phyloP scores from a whole-genome alignment of 2,888 invertebrate genomes.

The Capitulum mitella region DNA sequence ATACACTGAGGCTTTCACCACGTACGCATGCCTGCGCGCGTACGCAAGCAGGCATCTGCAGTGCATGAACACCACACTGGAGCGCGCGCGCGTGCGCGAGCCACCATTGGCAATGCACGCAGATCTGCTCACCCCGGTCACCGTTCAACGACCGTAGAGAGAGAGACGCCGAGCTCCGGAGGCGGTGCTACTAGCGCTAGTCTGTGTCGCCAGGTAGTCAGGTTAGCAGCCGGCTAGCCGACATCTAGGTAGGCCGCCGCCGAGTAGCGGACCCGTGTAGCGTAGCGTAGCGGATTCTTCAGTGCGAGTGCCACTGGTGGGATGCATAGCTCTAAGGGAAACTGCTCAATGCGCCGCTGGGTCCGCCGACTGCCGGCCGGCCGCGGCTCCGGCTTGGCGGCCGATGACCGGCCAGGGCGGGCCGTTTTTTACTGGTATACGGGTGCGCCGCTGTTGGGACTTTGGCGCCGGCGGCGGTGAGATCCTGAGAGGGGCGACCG shows the following conservation, averaged over 20 bases:
- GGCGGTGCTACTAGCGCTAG: not conserved
- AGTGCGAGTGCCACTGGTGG: not conserved
- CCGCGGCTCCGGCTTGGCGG: not conserved
- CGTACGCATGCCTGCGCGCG: too few species aligned
- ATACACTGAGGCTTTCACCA: too few species aligned
- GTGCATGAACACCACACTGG: too few species aligned
- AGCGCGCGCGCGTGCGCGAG: too few species aligned
- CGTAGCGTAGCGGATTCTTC: not conserved
- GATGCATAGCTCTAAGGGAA: not conserved
- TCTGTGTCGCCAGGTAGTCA: not conserved
- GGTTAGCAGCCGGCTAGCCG: not conserved
- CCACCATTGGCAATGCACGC: not conserved
- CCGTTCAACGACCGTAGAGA: not conserved
- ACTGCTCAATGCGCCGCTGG: not conserved
- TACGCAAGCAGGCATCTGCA: too few species aligned
- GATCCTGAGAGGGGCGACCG: too few species aligned
- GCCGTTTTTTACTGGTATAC: constrained; percentile 4
- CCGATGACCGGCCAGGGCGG: not conserved
- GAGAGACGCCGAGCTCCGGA: not conserved
- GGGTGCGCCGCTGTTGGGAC: not conserved
- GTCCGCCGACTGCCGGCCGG: not conserved
- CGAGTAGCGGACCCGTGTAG: not conserved
- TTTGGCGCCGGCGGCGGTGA: not conserved
- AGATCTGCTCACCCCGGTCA: not conserved
- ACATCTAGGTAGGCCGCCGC: not conserved